Conservation (phyloP, 30 jellyfish, hydroid and myxozoan genomes). For the Cassiopea xamachana region DNA sequence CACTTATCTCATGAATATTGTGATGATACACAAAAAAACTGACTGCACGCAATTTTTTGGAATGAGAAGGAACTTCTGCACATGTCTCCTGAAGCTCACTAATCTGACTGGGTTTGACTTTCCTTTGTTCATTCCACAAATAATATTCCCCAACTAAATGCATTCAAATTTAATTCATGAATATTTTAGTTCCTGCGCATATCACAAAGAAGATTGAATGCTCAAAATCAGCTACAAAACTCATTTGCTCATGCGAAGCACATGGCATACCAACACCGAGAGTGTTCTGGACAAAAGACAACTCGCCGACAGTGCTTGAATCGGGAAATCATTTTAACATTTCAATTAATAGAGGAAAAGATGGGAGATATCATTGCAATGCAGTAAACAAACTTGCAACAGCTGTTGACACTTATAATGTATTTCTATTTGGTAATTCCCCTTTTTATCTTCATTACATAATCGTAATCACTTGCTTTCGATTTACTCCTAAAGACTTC, state of each 20-base stretch:
- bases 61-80: too few relatives aligned
- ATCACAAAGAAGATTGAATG: slow-evolving; percentile 35
- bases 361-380: slow-evolving; percentile 75
- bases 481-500: too few relatives aligned
- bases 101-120: too few relatives aligned
- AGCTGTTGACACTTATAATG: slow-evolving; percentile 30
- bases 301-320: slow-evolving; percentile 11
- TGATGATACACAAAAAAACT: too few relatives aligned
- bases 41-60: too few relatives aligned
- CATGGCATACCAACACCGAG: slow-evolving; percentile 80
- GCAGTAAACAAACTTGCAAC: slow-evolving; percentile 53
- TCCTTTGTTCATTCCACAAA: too few relatives aligned
- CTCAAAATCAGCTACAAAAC: background rate
- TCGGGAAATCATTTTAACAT: slow-evolving; percentile 62
- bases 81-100: too few relatives aligned
- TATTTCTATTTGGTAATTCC: slow-evolving; percentile 18
- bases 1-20: too few relatives aligned
- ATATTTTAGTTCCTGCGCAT: slow-evolving; percentile 61
- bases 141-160: too few relatives aligned
- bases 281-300: slow-evolving; percentile 71
- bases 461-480: too few relatives aligned
- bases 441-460: background rate
- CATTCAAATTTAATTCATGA: too few relatives aligned
- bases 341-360: slow-evolving; percentile 24
- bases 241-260: slow-evolving; percentile 80